Percentiles rank a stretch among this genome's conserved stretches.
Conservation (phyloP, 2,888 invertebrate species). For the Catocala fraxini region DNA sequence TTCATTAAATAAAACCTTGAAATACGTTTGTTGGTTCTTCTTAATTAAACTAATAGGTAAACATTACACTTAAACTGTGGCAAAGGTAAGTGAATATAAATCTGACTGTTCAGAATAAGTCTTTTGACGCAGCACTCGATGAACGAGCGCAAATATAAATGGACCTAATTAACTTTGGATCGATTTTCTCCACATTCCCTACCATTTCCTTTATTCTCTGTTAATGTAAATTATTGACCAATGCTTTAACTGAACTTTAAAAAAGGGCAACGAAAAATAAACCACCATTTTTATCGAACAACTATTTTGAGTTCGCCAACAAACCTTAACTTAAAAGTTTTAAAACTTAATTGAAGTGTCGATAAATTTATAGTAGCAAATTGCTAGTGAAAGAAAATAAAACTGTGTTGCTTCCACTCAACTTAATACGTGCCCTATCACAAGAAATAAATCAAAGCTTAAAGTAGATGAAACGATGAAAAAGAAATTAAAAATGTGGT, state of each 20-base stretch:
- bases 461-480: conserved; percentile 16
- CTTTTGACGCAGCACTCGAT: conserved; percentile 42
- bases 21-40: too few species aligned
- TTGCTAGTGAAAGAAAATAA: conserved; percentile 32
- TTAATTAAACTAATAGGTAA: too few species aligned
- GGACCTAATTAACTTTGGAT: conserved; percentile 68
- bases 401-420: conserved; percentile 29
- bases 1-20: too few species aligned
- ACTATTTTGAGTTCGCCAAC: conserved; percentile 16
- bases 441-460: conserved; percentile 29
- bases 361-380: conserved; percentile 29
- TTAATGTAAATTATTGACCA: conserved; percentile 42
- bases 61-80: not conserved
- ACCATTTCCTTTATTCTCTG: conserved; percentile 39
- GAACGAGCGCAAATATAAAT: conserved; percentile 64
- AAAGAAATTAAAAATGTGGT: conserved; percentile 12
- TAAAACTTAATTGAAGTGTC: conserved; percentile 36
- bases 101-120: conserved; percentile 43
- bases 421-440: conserved; percentile 37
- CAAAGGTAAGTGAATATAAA: conserved; percentile 17
- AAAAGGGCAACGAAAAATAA: conserved; percentile 12
- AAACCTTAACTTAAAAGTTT: conserved; percentile 3
- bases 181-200: conserved; percentile 60
- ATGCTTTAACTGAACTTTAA: conserved; percentile 23
- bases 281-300: conserved; percentile 13